Evolutionary conservation across 2,888 invertebrate species (phyloP), one percentile per base, ranked within the genome.

Genomic region (Latrodectus elegans): DNA sequence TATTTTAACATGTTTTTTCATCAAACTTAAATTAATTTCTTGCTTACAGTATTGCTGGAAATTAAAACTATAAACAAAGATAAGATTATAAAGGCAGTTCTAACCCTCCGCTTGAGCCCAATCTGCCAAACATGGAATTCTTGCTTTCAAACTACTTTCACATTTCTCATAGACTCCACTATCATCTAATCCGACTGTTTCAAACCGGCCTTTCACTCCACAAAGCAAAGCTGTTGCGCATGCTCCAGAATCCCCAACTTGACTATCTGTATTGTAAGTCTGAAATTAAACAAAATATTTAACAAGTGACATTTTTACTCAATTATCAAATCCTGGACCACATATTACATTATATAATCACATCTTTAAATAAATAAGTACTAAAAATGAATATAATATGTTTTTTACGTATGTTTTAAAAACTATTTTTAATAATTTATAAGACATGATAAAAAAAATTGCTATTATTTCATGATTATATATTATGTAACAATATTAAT

Each of bases 221-320:
- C 89, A 86, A 78, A 91, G 72, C 9, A 90, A 80, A 4, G 91
- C 91, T 0, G 91, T 91, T 14, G 91, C 91, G 51, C 91, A 90
- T 10, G 90, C 90, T 1, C 91, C 91, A 1, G 91, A 91, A 52
- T 91, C 91, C 9, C 90, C 90, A 1, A 90, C 89, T 78, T 90
- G 90, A 51, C 89, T 89, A 71, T 90, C 88, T 0, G 89, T 88
- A 75, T 89, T 90, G 83, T 90, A 90, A 8, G 90, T 90, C 90
- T 90, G 81, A 10, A 89, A 70, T 17, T 52, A 76, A 55, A 52
- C 1, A 38, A 38, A 38, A 38, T 6, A 6, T 38, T 38, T 38
- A 38, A 38, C 38, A 38, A 38, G 3, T 4, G 38, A 38, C 38
- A 38, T 38, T 38, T 38, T 38, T 38, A 38, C 38, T 38, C 38